phyloP scores from a whole-genome alignment of 2,797 vertebrate genomes.

The Sebastes hopkinsi region DNA sequence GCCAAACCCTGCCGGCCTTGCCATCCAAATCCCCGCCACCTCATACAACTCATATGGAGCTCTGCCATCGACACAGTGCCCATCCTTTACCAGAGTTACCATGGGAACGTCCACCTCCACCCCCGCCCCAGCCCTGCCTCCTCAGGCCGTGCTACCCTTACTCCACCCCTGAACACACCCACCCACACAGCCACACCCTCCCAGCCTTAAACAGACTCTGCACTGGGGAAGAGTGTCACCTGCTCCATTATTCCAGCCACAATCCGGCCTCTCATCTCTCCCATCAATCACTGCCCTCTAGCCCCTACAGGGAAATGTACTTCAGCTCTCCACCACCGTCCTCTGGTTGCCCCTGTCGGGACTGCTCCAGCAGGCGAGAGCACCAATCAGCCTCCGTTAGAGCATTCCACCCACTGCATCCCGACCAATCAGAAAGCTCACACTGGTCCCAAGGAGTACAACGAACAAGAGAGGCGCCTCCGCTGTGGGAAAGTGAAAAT shows the following conservation, averaged over 20 bases:
- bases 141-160: slow-evolving; percentile 77
- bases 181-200: slow-evolving; percentile 77
- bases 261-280: slow-evolving; percentile 64
- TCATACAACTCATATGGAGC: slow-evolving; percentile 64
- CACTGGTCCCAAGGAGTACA: slow-evolving; percentile 73
- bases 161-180: slow-evolving; percentile 60
- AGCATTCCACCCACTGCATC: slow-evolving; percentile 78
- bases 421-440: slow-evolving; percentile 70
- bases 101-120: slow-evolving; percentile 74
- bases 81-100: slow-evolving; percentile 75
- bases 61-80: slow-evolving; percentile 75
- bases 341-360: slow-evolving; percentile 82
- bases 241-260: slow-evolving; percentile 75
- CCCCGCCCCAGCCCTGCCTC: slow-evolving; percentile 57
- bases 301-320: slow-evolving; percentile 85
- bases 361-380: slow-evolving; percentile 81
- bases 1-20: slow-evolving; percentile 79
- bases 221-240: slow-evolving; percentile 73
- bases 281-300: slow-evolving; percentile 71
- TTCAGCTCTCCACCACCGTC: slow-evolving; percentile 75
- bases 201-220: slow-evolving; percentile 75
- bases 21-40: slow-evolving; percentile 68
- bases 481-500: slow-evolving; percentile 71
- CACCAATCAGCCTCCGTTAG: slow-evolving; percentile 67
- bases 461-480: slow-evolving; percentile 60